Conservation (phyloP, 2,888 invertebrate species). For the Cantharis rustica region DNA sequence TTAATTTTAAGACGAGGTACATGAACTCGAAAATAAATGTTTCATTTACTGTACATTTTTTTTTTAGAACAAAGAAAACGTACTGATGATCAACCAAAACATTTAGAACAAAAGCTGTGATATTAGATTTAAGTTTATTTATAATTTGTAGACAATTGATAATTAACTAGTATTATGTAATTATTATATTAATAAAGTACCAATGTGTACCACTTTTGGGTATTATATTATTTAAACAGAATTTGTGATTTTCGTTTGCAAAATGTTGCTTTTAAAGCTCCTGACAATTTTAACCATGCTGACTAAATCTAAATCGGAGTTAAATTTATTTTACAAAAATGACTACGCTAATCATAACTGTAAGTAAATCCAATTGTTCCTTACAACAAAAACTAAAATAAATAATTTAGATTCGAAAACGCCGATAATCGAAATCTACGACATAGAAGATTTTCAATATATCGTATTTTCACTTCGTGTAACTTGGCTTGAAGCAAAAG, state of each 20-base stretch:
- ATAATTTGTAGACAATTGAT: background rate
- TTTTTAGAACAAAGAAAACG: background rate
- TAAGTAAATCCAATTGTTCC: background rate
- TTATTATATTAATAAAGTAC: background rate
- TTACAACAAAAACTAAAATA: background rate
- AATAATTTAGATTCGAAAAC: background rate
- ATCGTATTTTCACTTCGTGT: constrained; percentile 8
- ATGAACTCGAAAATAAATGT: background rate
- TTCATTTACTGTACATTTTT: background rate
- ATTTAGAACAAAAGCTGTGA: background rate
- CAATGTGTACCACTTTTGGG: background rate
- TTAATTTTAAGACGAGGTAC: constrained; percentile 64
- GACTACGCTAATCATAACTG: background rate
- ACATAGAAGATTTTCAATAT: background rate
- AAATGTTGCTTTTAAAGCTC: background rate
- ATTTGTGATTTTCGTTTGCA: background rate
- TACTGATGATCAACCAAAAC: background rate
- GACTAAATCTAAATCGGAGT: background rate
- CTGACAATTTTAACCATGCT: background rate
- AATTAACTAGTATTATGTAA: background rate
- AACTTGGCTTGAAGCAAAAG: constrained; percentile 7
- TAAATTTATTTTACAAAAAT: background rate
- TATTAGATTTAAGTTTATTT: background rate
- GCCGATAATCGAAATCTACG: constrained; percentile 12
- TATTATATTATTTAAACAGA: background rate